Evolutionary conservation across 2,888 invertebrate species (phyloP), one percentile per base, ranked within the genome.

Genomic region (Xanthostigma xanthostigma): DNA sequence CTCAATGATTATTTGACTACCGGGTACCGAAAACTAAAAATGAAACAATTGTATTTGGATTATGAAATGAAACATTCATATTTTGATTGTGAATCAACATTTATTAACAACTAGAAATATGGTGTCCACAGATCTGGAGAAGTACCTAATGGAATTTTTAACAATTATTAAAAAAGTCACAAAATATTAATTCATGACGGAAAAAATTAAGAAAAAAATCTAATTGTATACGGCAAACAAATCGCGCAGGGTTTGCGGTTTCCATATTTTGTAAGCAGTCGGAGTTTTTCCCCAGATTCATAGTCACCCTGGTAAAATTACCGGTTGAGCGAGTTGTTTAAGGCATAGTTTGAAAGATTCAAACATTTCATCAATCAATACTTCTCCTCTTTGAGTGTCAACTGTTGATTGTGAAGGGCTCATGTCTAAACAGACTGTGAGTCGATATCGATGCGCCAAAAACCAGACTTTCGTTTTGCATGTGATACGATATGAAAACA

Each of bases 401-500:
- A 84, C 79, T 50, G 80, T 75, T 44, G 82, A 77, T 50, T 80
- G 72, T 2, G 86, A 86, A 9, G 86, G 84, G 61, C 85, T 85
- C 62, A 87, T 73, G 64, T 88, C 87, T 50, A 88, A 68, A 56
- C 84, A 79, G 61, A 82, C 84, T 43, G 82, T 84, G 55, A 84
- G 73, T 53, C 81, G 71, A 62, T 87, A 86, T 51, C 74, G 73
- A 55, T 78, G 75, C 14, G 84, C 77, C 39, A 87, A 65, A 64
- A 84, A 85, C 56, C 78, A 76, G 36, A 85, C 69, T 52, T 72
- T 69, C 41, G 81, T 78, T 34, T 72, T 62, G 38, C 73, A 68
- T 14, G 74, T 72, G 49, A 81, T 68, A 54, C 69, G 64, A 62
- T 74, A 78, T 51, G 69, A 68, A 58, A 62, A 70, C 39, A 60